These are phyloP conservation scores for Syngnathus acus DNA, from an alignment of 2,797 vertebrate genomes.

Conservation along the genomic window DNA sequence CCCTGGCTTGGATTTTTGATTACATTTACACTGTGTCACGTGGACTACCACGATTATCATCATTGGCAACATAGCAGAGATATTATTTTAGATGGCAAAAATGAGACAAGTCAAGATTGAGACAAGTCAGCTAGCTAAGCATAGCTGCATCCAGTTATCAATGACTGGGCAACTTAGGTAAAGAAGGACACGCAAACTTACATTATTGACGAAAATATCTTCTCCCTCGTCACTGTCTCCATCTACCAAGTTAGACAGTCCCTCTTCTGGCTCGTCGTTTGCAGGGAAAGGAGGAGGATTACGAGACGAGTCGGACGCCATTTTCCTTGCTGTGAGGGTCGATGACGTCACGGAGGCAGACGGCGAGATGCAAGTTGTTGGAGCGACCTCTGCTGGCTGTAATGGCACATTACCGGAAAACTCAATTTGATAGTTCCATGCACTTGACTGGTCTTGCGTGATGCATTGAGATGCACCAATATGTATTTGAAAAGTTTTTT, in stretches of 20 bases:
- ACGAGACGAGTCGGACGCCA: conserved; percentile 65
- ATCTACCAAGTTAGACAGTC: conserved; percentile 42
- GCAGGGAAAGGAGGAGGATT: conserved; percentile 65
- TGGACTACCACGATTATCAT: background rate
- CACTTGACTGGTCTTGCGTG: background rate
- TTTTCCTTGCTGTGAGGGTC: conserved; percentile 51
- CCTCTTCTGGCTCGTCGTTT: conserved; percentile 50
- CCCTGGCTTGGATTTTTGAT: background rate
- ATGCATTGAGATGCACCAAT: too few species aligned
- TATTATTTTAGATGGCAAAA: too few species aligned
- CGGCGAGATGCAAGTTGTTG: background rate
- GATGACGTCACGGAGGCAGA: conserved; percentile 45
- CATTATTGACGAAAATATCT: conserved; percentile 64
- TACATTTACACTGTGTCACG: background rate
- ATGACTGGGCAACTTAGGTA: background rate
- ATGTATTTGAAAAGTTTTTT: too few species aligned
- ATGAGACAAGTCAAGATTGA: background rate
- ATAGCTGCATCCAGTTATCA: background rate
- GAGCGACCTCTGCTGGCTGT: conserved; percentile 37
- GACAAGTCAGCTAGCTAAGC: background rate
- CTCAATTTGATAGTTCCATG: background rate
- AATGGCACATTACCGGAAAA: background rate
- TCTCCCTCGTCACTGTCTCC: conserved; percentile 71
- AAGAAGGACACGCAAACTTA: conserved; percentile 25
- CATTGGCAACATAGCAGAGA: background rate